phyloP scores from a whole-genome alignment of 2,888 invertebrate genomes.

The Luperina nickerlii region DNA sequence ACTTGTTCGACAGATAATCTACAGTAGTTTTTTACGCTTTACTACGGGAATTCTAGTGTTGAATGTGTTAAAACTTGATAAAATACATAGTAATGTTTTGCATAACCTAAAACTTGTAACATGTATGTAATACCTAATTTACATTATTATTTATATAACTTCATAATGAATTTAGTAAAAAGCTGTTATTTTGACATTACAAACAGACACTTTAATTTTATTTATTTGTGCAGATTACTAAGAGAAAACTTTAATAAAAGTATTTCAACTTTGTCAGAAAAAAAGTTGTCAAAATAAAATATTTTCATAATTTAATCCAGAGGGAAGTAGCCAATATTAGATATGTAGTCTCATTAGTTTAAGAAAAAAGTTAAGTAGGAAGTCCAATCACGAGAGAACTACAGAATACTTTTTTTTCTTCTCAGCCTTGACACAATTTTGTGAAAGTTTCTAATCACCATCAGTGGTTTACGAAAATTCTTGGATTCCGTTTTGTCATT shows the following conservation, averaged over 20 bases:
- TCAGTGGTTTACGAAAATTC: conserved; percentile 13
- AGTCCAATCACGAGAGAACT: neutral
- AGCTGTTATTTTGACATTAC: too few relatives aligned
- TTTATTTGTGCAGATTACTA: too few relatives aligned
- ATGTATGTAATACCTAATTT: too few relatives aligned
- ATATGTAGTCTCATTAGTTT: neutral
- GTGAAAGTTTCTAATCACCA: conserved; percentile 15
- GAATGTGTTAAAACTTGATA: too few relatives aligned
- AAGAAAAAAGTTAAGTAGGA: neutral
- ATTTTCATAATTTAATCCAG: neutral
- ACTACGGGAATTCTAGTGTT: neutral
- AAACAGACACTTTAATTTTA: too few relatives aligned
- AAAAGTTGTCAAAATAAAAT: neutral
- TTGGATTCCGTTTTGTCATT: conserved; percentile 11
- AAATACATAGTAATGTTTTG: too few relatives aligned
- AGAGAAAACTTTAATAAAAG: too few relatives aligned
- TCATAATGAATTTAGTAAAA: too few relatives aligned
- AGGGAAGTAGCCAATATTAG: neutral
- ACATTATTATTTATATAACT: too few relatives aligned
- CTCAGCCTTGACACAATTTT: neutral
- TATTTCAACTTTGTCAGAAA: neutral
- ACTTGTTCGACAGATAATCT: neutral
- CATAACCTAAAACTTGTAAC: too few relatives aligned
- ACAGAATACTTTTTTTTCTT: neutral
- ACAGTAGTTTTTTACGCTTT: neutral